phyloP scores from a whole-genome alignment of 1,140 invertebrate species.

The Campoletis sonorensis region DNA sequence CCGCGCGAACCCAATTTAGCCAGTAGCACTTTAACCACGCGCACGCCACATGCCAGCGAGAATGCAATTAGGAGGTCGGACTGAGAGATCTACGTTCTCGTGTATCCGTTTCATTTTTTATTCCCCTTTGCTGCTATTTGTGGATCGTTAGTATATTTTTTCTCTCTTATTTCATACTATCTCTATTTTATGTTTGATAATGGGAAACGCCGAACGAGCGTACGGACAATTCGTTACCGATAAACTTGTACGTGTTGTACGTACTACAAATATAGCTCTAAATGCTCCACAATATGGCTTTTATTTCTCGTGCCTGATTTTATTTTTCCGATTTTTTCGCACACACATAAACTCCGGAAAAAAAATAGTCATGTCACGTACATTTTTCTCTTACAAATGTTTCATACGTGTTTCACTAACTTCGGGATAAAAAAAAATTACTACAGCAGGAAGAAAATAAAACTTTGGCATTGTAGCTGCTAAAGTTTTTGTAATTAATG shows the following conservation, averaged over 20 bases:
- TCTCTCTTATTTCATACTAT: background rate
- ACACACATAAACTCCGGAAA: too few relatives aligned
- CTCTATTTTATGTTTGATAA: background rate
- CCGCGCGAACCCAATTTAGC: slow-evolving; percentile 46
- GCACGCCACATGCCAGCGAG: slow-evolving; percentile 34
- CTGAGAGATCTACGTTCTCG: slow-evolving; percentile 31
- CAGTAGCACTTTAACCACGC: slow-evolving; percentile 27
- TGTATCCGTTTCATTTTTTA: slow-evolving; percentile 11
- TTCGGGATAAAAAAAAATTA: too few relatives aligned
- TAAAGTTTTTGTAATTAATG: too few relatives aligned
- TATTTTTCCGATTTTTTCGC: too few relatives aligned
- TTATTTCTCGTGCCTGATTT: background rate
- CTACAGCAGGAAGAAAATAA: too few relatives aligned
- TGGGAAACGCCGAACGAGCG: background rate
- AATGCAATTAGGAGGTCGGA: slow-evolving; percentile 45
- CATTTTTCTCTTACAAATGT: too few relatives aligned
- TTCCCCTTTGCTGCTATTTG: slow-evolving; percentile 23
- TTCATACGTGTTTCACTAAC: too few relatives aligned
- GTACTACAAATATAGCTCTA: background rate
- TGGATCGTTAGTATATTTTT: slow-evolving; percentile 12
- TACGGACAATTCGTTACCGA: slow-evolving; percentile 9
- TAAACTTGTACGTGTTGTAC: background rate
- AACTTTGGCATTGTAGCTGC: too few relatives aligned
- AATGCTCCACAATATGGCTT: background rate
- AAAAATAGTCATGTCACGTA: too few relatives aligned